phyloP scores from a whole-genome alignment of 2,797 vertebrate species.

The Hydrophis major region DNA sequence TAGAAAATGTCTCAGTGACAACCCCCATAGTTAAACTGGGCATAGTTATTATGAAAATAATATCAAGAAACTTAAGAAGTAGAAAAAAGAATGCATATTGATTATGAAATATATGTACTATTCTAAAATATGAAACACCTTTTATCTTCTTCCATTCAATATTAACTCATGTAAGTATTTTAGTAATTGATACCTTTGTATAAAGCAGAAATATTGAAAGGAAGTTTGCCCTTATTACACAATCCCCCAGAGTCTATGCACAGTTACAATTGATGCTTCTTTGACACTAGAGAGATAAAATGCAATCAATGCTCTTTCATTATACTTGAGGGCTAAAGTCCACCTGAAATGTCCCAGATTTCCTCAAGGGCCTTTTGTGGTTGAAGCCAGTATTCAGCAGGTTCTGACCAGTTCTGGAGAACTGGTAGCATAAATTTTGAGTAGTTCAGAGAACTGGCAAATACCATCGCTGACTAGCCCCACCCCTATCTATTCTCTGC shows the following conservation, averaged over 20 bases:
- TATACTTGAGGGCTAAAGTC: not conserved
- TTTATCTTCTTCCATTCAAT: not conserved
- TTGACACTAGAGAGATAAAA: not conserved
- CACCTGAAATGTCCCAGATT: not conserved
- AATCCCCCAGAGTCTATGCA: not conserved
- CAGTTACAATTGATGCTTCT: not conserved
- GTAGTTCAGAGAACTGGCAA: too few relatives aligned
- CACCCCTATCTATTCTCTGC: too few relatives aligned
- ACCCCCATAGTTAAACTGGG: not conserved
- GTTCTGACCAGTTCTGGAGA: too few relatives aligned
- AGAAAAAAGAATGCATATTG: not conserved
- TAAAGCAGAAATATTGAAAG: not conserved
- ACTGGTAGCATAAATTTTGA: too few relatives aligned
- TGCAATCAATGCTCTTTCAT: not conserved
- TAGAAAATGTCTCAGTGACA: not conserved
- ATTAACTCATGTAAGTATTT: not conserved
- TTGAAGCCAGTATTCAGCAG: too few relatives aligned
- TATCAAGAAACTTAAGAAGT: not conserved
- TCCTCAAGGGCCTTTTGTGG: not conserved
- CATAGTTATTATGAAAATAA: not conserved
- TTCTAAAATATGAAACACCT: not conserved
- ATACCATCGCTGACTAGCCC: too few relatives aligned
- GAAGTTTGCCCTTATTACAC: not conserved
- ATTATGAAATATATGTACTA: not conserved
- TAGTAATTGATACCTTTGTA: not conserved